A percentile compares a stretch with the other conserved stretches of the same genome.
phyloP scores from a whole-genome alignment of 92 coral and sea anemone genomes.

The Umimayanthus kanabou region DNA sequence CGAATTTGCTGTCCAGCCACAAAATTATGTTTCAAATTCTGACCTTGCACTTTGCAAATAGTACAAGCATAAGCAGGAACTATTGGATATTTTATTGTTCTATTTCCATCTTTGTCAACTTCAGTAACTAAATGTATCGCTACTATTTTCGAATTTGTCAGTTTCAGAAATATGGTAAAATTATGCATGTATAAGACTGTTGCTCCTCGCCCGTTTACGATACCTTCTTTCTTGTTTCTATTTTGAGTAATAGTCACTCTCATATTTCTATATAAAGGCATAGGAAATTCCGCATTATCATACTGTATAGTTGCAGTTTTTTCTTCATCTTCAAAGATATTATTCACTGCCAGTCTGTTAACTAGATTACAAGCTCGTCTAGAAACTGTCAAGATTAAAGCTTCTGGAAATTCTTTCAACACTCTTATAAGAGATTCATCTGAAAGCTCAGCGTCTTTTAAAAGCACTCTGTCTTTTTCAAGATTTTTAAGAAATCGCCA shows the following conservation, averaged over 20 bases:
- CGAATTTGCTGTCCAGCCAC: too few species aligned
- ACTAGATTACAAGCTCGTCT: slow-evolving; percentile 21
- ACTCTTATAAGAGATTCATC: not conserved
- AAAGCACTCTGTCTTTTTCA: not conserved
- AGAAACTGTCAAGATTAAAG: slow-evolving; percentile 30
- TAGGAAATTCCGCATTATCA: not conserved
- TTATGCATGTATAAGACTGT: not conserved
- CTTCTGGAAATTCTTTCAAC: not conserved
- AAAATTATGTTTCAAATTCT: too few species aligned
- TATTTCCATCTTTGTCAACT: not conserved
- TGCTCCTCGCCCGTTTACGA: slow-evolving; percentile 17
- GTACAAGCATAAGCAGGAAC: not conserved
- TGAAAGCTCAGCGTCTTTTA: not conserved
- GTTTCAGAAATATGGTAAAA: not conserved
- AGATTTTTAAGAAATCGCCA: not conserved
- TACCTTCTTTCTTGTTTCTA: not conserved
- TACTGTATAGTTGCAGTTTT: not conserved
- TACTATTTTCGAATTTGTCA: not conserved
- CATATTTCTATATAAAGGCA: slow-evolving; percentile 11
- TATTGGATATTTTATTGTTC: not conserved
- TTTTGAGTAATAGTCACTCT: not conserved
- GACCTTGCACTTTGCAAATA: too few species aligned
- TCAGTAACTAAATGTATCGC: too few species aligned
- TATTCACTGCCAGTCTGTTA: not conserved
- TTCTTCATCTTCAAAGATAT: not conserved